These are phyloP conservation scores for Stigmatopora argus DNA, from an alignment of 2,113 vertebrate genomes.

Conservation along the genomic window DNA sequence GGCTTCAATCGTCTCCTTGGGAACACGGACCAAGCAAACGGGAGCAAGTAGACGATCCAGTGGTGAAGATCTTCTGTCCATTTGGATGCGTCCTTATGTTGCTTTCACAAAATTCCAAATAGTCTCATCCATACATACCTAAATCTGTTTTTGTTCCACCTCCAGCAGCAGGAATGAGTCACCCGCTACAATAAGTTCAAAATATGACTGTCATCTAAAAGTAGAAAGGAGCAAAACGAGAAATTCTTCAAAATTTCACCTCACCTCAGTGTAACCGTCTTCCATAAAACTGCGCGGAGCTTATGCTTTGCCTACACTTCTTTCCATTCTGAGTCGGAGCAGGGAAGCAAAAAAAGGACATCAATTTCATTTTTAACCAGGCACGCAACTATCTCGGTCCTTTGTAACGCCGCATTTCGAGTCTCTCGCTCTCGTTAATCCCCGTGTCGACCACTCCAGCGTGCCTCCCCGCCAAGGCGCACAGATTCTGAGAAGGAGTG, in stretches of 20 bases:
- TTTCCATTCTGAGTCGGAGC: slow-evolving; percentile 22
- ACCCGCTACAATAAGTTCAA: neutral
- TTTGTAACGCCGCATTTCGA: slow-evolving; percentile 24
- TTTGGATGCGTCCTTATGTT: neutral
- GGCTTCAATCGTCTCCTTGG: neutral
- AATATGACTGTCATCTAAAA: neutral
- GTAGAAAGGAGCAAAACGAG: neutral
- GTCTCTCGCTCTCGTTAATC: slow-evolving; percentile 60
- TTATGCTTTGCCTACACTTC: slow-evolving; percentile 25
- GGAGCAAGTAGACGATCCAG: neutral
- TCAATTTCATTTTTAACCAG: slow-evolving; percentile 23
- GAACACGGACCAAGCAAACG: neutral
- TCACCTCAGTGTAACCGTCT: slow-evolving; percentile 35
- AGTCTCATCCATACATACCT: neutral
- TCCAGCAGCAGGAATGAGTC: slow-evolving; percentile 1
- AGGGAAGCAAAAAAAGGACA: slow-evolving; percentile 16
- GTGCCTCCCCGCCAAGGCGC: slow-evolving; percentile 42
- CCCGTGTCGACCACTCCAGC: slow-evolving; percentile 69
- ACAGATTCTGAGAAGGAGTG: slow-evolving; percentile 48
- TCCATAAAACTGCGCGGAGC: slow-evolving; percentile 19
- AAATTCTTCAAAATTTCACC: slow-evolving; percentile 24
- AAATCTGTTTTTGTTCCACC: slow-evolving; percentile 23
- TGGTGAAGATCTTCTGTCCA: neutral
- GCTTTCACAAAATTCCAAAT: neutral
- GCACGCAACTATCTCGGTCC: slow-evolving; percentile 52